Evolutionary conservation across 2,113 vertebrate species (phyloP), one percentile per base, ranked within the genome.

Genomic region (Pseudopodoces humilis): DNA sequence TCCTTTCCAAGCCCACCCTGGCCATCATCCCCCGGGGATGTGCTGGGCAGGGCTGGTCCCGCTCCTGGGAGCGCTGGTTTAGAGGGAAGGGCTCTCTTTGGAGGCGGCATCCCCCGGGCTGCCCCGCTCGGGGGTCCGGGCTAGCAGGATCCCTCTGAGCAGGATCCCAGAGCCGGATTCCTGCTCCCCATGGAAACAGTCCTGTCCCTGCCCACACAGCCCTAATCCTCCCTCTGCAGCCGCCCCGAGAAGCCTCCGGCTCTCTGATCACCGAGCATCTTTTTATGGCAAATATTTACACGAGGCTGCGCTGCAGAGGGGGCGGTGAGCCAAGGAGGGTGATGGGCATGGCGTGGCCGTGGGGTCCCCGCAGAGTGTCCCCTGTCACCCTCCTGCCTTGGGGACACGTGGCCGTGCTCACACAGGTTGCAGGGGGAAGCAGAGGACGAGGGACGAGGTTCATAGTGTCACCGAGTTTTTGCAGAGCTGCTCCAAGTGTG

Each of bases 131-230:
- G 19, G 10, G 62, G 2, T 8, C 18, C 23, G n/a, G 33, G 35
- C 27, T 49, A 39, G 39, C 39, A 39, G 39, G 39, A 39, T 39
- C 23, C 35, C 74, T 21, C 10, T 6, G 4, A 13, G 80, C 43
- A 7, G 37, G 28, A 58, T 58, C 43, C 56, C 52, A 94, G 94
- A 96, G 94, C 96, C 9, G 13, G 96, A 97, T 98, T 98, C 97
- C 97, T 97, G 96, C 96, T 97, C 97, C 97, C 96, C 97, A 96
- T 97, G 96, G 98, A 97, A 97, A 98, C 97, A 95, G 92, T 92
- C 94, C 93, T 80, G 53, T 75, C 97, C 96, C 86, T 96, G 71
- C 92, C 79, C 82, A 96, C 97, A 95, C 95, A 94, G 93, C 92
- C 72, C 89, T 97, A 95, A 97, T 97, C 97, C 96, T 97, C 84